Evolutionary conservation across 1,140 invertebrate genomes (phyloP), one percentile per base, ranked within the genome.

Genomic region (Drosophila albomicans): DNA sequence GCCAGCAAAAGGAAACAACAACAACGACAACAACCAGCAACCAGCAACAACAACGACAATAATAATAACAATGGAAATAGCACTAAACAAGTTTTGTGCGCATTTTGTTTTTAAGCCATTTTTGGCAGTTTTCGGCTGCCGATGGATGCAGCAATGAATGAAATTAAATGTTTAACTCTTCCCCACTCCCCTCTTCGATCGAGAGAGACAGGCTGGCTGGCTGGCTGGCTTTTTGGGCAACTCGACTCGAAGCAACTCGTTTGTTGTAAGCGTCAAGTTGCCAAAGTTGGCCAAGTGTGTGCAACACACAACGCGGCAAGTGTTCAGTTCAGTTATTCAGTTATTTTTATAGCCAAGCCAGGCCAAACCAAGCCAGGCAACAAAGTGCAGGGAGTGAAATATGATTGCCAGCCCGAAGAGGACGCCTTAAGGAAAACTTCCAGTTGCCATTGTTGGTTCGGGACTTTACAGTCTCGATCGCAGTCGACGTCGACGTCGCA

Each of bases 231-330:
- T 74, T 75, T 77, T 72, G 74, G 67, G 25, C 68, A 79, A 73
- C 52, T 64, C 20, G 49, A 56, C 41, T 54, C 65, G 32, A 78
- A 82, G 46, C 75, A 87, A 87, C 84, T 86, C 68, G 82, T 86
- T 87, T 82, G 63, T 64, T 79, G 71, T 61, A 54, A 79, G 69
- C 82, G 80, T 84, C 85, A 84, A 87, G 84, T 87, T 87, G 84
- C 85, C 84, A 89, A 88, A 88, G 66, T 89, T 87, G 84, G 84
- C 84, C 84, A 87, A 87, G 84, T 84, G 84, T 84, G 84, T 88
- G 84, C 84, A 88, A 82, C 79, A 84, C 35, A 38, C 35, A 87
- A 82, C 56, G 64, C 56, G 64, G 5, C 46, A 46, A 57, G 52
- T 56, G 52, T 56, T 56, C 57, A 72, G 35, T 38, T 38, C 35